Base-by-base conservation (phyloP, 2,113 vertebrate genomes). In the Grammomys surdaster region DNA sequence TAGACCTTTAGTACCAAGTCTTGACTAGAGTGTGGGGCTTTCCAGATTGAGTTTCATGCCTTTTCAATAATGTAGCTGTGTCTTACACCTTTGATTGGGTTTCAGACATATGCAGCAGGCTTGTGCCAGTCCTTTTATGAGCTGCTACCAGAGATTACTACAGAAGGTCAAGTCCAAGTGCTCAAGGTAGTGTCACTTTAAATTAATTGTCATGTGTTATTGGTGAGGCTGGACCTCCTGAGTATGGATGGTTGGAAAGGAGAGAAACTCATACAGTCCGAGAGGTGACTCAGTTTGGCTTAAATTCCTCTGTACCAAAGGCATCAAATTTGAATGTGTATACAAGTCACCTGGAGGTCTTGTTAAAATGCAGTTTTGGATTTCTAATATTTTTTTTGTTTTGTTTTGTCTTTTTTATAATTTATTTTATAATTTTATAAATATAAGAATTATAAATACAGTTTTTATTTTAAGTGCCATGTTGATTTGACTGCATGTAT, bases 81-180 rank as follows among this genome's bases (percentile, higher is more conserved):
- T 96, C 28, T 88, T 96, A 92, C 56, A 43, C 75, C 94, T 96
- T 86, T 96, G 0, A 16, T 98, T 96, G 97, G 48, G 97, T 98
- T 98, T 87, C 98, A 99, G 99, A 99, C 98, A 90, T 99, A 99
- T 96, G 99, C 99, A 67, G 97, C 99, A 94, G 99, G 98, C 51
- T 98, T 99, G 14, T 99, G 99, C 97, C 98, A 94, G 85, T 99
- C 99, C 14, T 99, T 99, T 98, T 99, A 99, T 97, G 98, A 99
- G 63, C 98, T 99, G 60, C 98, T 99, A 88, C 99, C 99, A 96
- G 99, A 99, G 98, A 99, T 99, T 98, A 99, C 99, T 70, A 99
- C 98, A 90, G 99, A 99, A 96, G 99, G 99, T 92, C 99, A 99
- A 98, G 99, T 99, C 97, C 99, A 99, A 97, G 99, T 99, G 65